These are phyloP conservation scores for Poecilia velifera DNA, from an alignment of 2,797 vertebrate genomes.

Conservation along the genomic window DNA sequence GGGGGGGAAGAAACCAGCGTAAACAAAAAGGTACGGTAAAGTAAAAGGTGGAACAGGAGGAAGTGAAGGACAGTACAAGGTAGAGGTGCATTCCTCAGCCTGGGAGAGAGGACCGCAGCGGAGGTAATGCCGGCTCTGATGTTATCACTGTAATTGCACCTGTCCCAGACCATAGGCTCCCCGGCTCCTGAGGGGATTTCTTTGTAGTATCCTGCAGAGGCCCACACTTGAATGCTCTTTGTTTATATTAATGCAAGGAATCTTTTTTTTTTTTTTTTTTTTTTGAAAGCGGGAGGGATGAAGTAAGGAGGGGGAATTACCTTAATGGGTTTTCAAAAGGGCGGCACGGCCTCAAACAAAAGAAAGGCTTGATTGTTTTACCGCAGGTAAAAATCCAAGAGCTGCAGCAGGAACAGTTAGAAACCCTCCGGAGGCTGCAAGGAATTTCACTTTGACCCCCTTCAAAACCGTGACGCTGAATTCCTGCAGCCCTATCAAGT, in stretches of 20 bases:
- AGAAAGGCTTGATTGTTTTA: conserved; percentile 55
- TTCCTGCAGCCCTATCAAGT: conserved; percentile 46
- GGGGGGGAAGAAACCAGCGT: not conserved
- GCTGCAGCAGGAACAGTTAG: conserved; percentile 34
- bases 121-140: conserved; percentile 77
- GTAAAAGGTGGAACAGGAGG: conserved; percentile 36
- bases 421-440: conserved; percentile 38
- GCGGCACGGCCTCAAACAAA: conserved; percentile 65
- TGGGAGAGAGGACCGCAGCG: conserved; percentile 66
- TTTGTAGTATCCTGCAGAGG: conserved; percentile 78
- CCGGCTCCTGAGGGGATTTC: conserved; percentile 75
- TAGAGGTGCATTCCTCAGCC: conserved; percentile 57
- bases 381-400: conserved; percentile 66
- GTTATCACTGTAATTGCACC: conserved; percentile 87
- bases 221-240: conserved; percentile 80
- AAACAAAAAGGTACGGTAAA: conserved; percentile 45
- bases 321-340: conserved; percentile 79
- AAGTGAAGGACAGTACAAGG: conserved; percentile 62
- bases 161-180: conserved; percentile 78
- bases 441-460: conserved; percentile 66
- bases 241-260: conserved; percentile 83
- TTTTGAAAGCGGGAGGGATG: not conserved
- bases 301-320: conserved; percentile 64
- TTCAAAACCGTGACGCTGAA: conserved; percentile 29
- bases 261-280: conserved; percentile 39